Base-by-base conservation (phyloP, 2,797 vertebrate species). In the Varecia variegata region DNA sequence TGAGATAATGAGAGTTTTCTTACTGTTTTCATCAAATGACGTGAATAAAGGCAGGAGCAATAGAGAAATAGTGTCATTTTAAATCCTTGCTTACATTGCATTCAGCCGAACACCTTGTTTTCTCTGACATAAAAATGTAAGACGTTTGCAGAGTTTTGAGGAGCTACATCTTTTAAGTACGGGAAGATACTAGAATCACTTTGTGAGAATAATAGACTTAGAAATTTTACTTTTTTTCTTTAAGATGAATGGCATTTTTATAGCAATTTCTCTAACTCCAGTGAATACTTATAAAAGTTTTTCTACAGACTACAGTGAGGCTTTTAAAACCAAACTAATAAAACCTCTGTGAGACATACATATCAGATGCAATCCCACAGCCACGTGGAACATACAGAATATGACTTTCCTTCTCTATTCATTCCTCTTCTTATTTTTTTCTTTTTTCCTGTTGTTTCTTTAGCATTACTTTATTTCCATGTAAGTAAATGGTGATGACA, bases 1-100 rank as follows among this genome's bases (percentile, higher is more conserved):
- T 86, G 95, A 98, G 97, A 97, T 98, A 98, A 95, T 94, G 95
- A 98, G 96, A 95, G 96, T 98, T 98, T 98, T 98, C 98, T 98
- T 97, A 94, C 84, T 97, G 82, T 97, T 98, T 97, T 89, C 96
- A 95, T 98, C 97, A 97, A 97, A 97, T 97, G 98, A 98, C 97
- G 97, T 95, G 98, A 96, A 92, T 92, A 56, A 98, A 95, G 97
- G 90, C 67, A 96, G 96, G 96, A 97, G 93, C 96, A 84, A 84
- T 83, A 89, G 54, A 96, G 95, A 95, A 95, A 97, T 68, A 84
- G 90, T 95, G 86, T 95, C 84, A 68, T 94, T 94, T 96, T 93
- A 96, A 15, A 73, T 60, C 35, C 79, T 97, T 84, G 86, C 94
- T 97, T 89, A 93, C 92, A 80, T 11, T 60, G 35, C 58, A 21